Evolutionary conservation across 2,888 invertebrate species (phyloP).

Genomic region (Mythimna impura): DNA sequence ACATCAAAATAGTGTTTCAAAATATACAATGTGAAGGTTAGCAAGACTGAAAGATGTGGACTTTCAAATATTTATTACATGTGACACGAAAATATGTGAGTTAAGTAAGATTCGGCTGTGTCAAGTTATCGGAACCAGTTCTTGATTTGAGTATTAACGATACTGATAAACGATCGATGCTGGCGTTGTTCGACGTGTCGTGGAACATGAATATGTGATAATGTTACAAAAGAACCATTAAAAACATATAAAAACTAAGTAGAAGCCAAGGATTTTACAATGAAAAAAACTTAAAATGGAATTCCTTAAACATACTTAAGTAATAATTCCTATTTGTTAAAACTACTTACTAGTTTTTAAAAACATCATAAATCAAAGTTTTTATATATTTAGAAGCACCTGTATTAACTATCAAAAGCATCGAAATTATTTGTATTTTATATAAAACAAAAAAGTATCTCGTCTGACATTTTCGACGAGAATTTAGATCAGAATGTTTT

Average conservation of each 20-base stretch:
- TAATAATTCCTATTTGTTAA: neutral
- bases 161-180: conserved; percentile 60
- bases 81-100: conserved; percentile 74
- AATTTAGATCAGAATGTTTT: conserved; percentile 55
- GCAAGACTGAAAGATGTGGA: conserved; percentile 75
- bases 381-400: neutral
- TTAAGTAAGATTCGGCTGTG: conserved; percentile 70
- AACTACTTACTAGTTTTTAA: neutral
- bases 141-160: conserved; percentile 60
- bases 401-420: neutral
- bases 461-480: conserved; percentile 49
- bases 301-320: neutral
- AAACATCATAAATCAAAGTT: conserved; percentile 6
- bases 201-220: conserved; percentile 1
- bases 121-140: conserved; percentile 72
- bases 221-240: conserved; percentile 8
- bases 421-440: neutral
- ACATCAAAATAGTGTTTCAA: conserved; percentile 72
- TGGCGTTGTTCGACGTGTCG: conserved; percentile 45
- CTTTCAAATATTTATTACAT: conserved; percentile 78
- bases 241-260: neutral
- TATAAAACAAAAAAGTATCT: conserved; percentile 10
- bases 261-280: neutral
- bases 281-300: neutral
- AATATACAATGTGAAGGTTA: conserved; percentile 75